Evolutionary conservation across 2,113 vertebrate species (phyloP).

Genomic region (Climacteris rufus): DNA sequence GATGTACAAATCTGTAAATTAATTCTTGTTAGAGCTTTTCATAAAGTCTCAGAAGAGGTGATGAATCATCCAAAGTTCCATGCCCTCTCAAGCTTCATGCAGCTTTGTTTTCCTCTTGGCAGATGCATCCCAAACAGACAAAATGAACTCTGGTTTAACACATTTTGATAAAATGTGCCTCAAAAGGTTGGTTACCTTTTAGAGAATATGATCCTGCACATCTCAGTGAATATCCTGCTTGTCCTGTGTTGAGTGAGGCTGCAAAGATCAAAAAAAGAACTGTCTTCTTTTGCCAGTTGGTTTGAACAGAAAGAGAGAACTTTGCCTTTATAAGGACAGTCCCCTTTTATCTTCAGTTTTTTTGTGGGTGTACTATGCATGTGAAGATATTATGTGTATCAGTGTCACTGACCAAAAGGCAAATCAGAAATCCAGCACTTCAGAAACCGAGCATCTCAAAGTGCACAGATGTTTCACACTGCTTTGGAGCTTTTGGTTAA

Average conservation of each 20-base stretch:
- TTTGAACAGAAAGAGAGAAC: background rate
- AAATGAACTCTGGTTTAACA: background rate
- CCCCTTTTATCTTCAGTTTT: background rate
- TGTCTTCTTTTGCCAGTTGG: background rate
- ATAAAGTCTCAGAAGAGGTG: background rate
- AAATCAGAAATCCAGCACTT: background rate
- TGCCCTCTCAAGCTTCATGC: background rate
- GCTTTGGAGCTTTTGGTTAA: background rate
- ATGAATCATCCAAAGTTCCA: background rate
- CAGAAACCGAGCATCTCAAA: background rate
- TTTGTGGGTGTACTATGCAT: background rate
- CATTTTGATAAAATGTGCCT: background rate
- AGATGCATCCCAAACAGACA: background rate
- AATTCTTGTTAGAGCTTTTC: background rate
- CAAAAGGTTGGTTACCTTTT: background rate
- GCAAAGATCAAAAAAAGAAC: background rate
- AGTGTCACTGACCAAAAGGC: background rate
- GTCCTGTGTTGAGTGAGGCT: background rate
- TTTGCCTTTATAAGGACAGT: background rate
- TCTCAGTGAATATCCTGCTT: background rate
- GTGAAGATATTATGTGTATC: background rate
- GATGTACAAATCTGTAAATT: background rate
- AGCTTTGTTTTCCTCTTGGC: constrained; percentile 13
- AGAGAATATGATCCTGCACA: background rate
- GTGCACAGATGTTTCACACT: background rate